Evolutionary conservation across 2,113 vertebrate genomes (phyloP).

Genomic region (Acrocephalus arundinaceus): DNA sequence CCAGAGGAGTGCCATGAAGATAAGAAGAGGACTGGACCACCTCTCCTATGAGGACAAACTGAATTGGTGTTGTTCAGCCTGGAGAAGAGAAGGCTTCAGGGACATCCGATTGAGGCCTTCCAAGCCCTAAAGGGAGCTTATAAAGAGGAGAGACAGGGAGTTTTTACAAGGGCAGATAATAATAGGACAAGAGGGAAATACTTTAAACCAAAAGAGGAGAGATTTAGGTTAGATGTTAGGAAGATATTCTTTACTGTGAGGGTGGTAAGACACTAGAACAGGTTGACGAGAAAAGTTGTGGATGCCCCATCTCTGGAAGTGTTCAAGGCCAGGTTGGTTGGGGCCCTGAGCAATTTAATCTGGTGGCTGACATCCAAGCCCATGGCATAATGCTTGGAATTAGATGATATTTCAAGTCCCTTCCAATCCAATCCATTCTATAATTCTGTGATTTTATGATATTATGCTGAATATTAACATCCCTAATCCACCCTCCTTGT

Average conservation of each 20-base stretch:
- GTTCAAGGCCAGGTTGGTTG: neutral
- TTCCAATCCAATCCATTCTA: neutral
- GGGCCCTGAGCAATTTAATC: neutral
- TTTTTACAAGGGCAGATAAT: neutral
- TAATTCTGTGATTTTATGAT: neutral
- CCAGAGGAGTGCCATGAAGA: neutral
- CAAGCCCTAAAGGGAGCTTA: neutral
- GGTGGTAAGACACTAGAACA: neutral
- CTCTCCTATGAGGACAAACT: neutral
- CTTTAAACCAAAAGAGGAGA: neutral
- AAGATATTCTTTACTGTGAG: neutral
- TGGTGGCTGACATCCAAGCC: too few species aligned
- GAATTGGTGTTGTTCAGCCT: neutral
- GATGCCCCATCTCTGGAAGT: neutral
- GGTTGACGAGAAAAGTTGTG: neutral
- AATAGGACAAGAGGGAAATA: neutral
- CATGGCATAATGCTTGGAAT: neutral
- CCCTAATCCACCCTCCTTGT: neutral
- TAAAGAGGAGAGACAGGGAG: neutral
- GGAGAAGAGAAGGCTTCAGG: neutral
- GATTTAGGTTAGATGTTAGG: neutral
- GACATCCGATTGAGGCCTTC: neutral
- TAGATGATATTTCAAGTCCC: neutral
- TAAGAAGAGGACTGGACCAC: neutral
- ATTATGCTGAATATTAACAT: neutral